A percentile compares a stretch with the other conserved stretches of the same genome.
Conservation (phyloP, 2,113 vertebrate genomes). For the Neotragus pygmaeus region DNA sequence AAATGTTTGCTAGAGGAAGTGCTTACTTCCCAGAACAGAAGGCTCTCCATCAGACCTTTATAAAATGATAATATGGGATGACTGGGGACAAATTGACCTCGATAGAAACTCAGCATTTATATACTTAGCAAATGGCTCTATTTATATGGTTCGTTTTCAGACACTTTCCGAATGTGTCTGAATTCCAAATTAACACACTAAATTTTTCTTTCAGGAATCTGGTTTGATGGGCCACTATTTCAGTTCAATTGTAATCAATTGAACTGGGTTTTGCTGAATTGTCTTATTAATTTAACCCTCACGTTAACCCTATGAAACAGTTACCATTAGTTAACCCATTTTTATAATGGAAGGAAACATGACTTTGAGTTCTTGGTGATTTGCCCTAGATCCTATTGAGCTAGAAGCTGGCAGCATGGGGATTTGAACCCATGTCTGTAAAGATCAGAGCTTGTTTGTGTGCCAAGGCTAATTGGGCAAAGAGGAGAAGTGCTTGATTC, state of each 20-base stretch:
- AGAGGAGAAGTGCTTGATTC: not conserved
- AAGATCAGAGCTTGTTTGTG: not conserved
- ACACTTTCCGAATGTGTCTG: slow-evolving; percentile 65
- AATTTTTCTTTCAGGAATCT: not conserved
- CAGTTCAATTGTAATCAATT: not conserved
- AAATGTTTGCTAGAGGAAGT: not conserved
- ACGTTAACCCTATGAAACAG: not conserved
- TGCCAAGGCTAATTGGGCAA: not conserved
- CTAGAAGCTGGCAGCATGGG: not conserved
- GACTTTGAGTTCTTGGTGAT: not conserved
- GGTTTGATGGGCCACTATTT: slow-evolving; percentile 24
- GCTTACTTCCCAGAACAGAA: slow-evolving; percentile 38
- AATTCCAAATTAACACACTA: slow-evolving; percentile 70
- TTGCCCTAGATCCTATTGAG: not conserved
- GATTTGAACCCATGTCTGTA: not conserved
- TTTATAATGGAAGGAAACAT: not conserved
- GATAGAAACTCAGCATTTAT: slow-evolving; percentile 65
- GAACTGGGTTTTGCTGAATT: not conserved
- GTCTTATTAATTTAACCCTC: not conserved
- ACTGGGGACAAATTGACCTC: slow-evolving; percentile 66
- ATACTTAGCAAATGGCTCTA: slow-evolving; percentile 46
- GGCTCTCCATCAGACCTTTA: slow-evolving; percentile 48
- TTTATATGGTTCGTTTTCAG: slow-evolving; percentile 66
- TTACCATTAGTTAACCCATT: not conserved
- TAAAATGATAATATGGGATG: slow-evolving; percentile 62